A percentile compares a stretch with the other conserved stretches of the same genome.
These are phyloP conservation scores for Forbesichthys agassizii DNA, from an alignment of 2,113 vertebrate genomes.

Conservation along the genomic window DNA sequence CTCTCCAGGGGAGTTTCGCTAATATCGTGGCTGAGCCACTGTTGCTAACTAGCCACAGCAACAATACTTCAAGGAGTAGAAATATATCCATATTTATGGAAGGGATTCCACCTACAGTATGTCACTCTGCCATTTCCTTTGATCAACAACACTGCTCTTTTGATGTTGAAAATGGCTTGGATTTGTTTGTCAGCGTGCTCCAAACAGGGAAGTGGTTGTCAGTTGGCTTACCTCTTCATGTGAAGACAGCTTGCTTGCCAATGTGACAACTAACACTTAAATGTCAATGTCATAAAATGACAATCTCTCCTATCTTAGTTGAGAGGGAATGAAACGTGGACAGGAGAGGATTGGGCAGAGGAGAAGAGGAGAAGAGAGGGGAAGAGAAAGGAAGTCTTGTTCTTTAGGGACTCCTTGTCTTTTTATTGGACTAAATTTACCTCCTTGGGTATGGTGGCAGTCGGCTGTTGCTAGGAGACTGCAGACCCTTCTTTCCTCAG, in stretches of 20 bases:
- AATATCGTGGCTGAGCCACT: background rate
- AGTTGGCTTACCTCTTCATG: slow-evolving; percentile 23
- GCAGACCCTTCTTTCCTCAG: slow-evolving; percentile 59
- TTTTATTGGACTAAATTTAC: slow-evolving; percentile 67
- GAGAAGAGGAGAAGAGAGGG: background rate
- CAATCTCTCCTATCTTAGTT: background rate
- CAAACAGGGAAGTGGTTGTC: slow-evolving; percentile 1
- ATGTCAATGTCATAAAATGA: background rate
- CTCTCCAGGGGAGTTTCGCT: background rate
- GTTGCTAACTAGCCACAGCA: background rate
- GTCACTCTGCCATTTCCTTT: too few relatives aligned
- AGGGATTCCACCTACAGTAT: background rate
- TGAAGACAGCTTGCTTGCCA: slow-evolving; percentile 8
- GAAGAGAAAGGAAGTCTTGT: background rate
- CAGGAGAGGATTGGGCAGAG: background rate
- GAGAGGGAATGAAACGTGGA: background rate
- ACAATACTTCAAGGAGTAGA: background rate
- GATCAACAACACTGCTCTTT: background rate
- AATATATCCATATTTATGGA: background rate
- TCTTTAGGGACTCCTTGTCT: slow-evolving; percentile 27
- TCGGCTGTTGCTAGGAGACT: slow-evolving; percentile 81
- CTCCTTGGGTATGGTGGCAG: slow-evolving; percentile 65
- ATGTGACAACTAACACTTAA: slow-evolving; percentile 8
- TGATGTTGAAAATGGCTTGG: background rate
- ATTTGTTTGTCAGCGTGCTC: slow-evolving; percentile 22